Percentiles rank a stretch among this genome's conserved stretches.
Evolutionary conservation across 2,797 vertebrate genomes (phyloP).

Genomic region (Ctenosaura bakeri): DNA sequence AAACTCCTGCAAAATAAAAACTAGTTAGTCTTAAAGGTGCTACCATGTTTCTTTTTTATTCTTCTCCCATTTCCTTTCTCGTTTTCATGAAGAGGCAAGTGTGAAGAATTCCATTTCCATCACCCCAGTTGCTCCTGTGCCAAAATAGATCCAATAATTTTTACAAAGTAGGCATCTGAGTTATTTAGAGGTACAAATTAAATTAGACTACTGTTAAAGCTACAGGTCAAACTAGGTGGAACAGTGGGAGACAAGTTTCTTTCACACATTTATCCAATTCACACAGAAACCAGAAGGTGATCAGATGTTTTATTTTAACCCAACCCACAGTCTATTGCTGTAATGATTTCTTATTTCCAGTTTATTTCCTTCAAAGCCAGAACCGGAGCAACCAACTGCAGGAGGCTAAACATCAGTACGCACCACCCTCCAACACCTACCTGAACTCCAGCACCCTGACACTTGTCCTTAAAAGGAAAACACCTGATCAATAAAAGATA

Average conservation of each 20-base stretch:
- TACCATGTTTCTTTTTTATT: too few relatives aligned
- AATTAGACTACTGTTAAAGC: not conserved
- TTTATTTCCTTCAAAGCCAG: not conserved
- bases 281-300: not conserved
- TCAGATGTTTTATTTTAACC: not conserved
- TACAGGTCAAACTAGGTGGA: not conserved
- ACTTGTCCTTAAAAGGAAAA: too few relatives aligned
- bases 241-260: not conserved
- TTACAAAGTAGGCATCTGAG: not conserved
- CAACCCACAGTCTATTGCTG: not conserved
- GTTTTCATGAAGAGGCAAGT: not conserved
- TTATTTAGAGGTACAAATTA: not conserved
- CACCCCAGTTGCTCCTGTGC: not conserved
- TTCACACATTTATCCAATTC: too few relatives aligned
- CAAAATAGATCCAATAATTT: not conserved
- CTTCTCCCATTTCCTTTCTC: too few relatives aligned
- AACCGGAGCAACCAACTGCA: not conserved
- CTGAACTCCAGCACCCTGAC: too few relatives aligned
- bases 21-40: too few relatives aligned
- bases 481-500: too few relatives aligned
- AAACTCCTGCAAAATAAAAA: too few relatives aligned
- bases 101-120: not conserved
- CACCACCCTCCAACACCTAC: too few relatives aligned
- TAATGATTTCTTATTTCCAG: not conserved
- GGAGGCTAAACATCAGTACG: not conserved